A percentile compares a stretch with the other conserved stretches of the same genome.
phyloP scores from a whole-genome alignment of 2,888 invertebrate species.

The Cantharis flavilabris region DNA sequence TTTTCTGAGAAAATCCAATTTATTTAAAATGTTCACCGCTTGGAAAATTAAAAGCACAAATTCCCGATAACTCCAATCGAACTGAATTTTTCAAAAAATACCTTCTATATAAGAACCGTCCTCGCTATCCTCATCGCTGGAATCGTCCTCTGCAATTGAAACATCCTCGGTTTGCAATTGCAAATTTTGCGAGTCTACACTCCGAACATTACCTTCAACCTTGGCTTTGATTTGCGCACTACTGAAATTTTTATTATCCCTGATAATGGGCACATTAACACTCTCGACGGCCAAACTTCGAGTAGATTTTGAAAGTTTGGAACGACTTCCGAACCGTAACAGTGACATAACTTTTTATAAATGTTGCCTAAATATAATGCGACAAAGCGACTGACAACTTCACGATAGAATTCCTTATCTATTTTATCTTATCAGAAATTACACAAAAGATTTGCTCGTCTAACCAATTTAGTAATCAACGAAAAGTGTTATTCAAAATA shows the following conservation, averaged over 20 bases:
- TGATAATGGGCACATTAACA: background rate
- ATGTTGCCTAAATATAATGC: background rate
- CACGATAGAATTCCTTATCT: slow-evolving; percentile 2
- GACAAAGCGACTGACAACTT: background rate
- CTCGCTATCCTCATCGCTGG: background rate
- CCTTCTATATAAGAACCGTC: background rate
- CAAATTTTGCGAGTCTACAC: background rate
- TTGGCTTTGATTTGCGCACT: background rate
- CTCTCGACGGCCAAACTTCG: background rate
- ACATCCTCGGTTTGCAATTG: background rate
- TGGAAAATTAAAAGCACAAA: background rate
- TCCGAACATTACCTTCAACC: background rate
- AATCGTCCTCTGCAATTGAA: background rate
- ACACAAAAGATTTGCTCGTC: background rate
- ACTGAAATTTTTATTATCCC: background rate
- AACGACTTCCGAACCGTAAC: slow-evolving; percentile 14
- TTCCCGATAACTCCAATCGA: too few species aligned
- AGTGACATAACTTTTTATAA: slow-evolving; percentile 12
- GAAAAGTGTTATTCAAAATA: background rate
- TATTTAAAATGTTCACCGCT: background rate
- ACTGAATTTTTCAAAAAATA: background rate
- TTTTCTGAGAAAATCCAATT: too few species aligned
- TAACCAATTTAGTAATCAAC: background rate
- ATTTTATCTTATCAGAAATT: slow-evolving; percentile 22
- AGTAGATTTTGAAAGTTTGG: slow-evolving; percentile 10